phyloP scores from a whole-genome alignment of 2,113 vertebrate genomes.

The Chaetodon auriga region DNA sequence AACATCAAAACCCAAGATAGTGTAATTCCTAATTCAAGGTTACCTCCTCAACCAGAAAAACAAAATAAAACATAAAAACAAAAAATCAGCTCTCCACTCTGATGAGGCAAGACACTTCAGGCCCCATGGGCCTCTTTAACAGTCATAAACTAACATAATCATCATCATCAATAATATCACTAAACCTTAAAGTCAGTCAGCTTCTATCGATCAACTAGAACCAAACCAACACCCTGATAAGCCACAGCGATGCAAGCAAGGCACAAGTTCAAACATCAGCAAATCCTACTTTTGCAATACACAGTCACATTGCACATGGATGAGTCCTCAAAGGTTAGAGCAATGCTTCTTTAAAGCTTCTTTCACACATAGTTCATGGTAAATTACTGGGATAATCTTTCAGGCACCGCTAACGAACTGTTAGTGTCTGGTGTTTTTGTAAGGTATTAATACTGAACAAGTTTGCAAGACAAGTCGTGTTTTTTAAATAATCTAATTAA shows the following conservation, averaged over 20 bases:
- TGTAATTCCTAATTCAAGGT: not conserved
- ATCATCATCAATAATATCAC: slow-evolving; percentile 21
- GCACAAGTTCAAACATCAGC: slow-evolving; percentile 27
- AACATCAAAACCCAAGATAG: not conserved
- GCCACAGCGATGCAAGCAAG: not conserved
- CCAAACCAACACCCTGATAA: slow-evolving; percentile 20
- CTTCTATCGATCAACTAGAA: slow-evolving; percentile 37
- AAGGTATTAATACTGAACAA: too few relatives aligned
- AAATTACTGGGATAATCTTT: too few relatives aligned
- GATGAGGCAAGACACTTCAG: not conserved
- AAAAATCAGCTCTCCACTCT: not conserved
- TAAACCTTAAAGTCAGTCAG: slow-evolving; percentile 13
- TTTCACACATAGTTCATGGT: too few relatives aligned
- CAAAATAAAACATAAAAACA: too few relatives aligned
- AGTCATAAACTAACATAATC: slow-evolving; percentile 31
- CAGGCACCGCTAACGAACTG: too few relatives aligned
- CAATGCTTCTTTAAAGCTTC: not conserved
- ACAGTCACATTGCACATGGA: not conserved
- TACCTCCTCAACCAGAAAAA: not conserved
- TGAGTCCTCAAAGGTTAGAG: not conserved
- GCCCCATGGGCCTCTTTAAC: not conserved
- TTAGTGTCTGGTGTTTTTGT: too few relatives aligned
- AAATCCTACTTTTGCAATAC: slow-evolving; percentile 11
- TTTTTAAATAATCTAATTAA: too few relatives aligned
- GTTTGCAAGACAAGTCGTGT: too few relatives aligned